These are phyloP conservation scores for Polydrusus cervinus DNA, from an alignment of 2,888 invertebrate species.

Conservation along the genomic window DNA sequence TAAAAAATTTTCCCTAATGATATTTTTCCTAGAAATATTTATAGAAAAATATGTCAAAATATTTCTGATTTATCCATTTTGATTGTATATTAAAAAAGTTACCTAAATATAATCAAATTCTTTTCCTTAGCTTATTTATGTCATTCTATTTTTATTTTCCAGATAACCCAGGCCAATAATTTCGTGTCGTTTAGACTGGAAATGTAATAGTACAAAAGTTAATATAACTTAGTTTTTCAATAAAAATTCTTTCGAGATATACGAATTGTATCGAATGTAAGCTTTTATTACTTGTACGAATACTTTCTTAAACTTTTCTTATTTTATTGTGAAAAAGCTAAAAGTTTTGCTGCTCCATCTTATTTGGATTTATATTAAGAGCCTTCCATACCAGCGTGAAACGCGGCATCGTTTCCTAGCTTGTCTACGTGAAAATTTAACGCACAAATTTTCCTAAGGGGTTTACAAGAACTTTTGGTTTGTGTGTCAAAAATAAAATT, in stretches of 20 bases:
- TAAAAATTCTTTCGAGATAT: conserved; percentile 58
- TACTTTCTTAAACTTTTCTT: conserved; percentile 42
- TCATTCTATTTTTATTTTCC: conserved; percentile 53
- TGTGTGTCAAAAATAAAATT: no score
- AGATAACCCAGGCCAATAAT: conserved; percentile 48
- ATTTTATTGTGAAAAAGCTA: conserved; percentile 57
- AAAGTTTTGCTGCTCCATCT: conserved; percentile 43
- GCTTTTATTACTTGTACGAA: conserved; percentile 58
- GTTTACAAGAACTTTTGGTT: no score
- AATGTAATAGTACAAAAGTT: conserved; percentile 55
- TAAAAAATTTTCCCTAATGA: no score
- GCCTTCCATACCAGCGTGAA: no score
- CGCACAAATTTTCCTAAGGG: no score
- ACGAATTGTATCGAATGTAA: conserved; percentile 59
- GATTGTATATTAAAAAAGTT: not conserved
- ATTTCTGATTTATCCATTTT: no score
- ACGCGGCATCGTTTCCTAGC: no score
- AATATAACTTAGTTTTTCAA: conserved; percentile 60
- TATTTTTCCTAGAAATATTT: no score
- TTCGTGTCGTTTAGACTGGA: conserved; percentile 43
- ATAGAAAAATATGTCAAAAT: no score
- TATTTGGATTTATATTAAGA: conserved; percentile 16
- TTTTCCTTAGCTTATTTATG: conserved; percentile 48
- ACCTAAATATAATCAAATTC: conserved; percentile 39
- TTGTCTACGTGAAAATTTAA: no score